phyloP scores from a whole-genome alignment of 2,797 vertebrate genomes.

The Melanotaenia nigrans region DNA sequence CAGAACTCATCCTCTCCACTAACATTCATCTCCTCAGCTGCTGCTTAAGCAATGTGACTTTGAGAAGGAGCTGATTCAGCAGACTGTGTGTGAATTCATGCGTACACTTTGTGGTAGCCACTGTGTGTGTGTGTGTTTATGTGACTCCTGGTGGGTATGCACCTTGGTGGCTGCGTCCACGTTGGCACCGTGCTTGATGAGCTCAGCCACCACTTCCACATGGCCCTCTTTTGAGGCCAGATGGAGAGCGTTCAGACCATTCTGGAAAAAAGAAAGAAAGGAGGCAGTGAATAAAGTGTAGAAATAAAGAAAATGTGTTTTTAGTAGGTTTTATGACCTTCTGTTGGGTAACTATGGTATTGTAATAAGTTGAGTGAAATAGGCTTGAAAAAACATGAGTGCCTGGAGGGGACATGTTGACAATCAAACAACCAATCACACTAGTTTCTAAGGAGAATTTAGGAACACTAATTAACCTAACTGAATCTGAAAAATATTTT shows the following conservation, averaged over 20 bases:
- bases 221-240: slow-evolving; percentile 99
- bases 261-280: slow-evolving; percentile 80
- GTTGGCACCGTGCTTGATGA: slow-evolving; percentile 94
- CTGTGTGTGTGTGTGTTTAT: slow-evolving; percentile 6
- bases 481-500: no score
- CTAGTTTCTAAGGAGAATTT: no score
- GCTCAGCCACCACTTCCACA: slow-evolving; percentile 94
- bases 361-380: no score
- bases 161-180: slow-evolving; percentile 99
- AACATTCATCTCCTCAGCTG: slow-evolving; percentile 46
- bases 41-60: slow-evolving; percentile 58
- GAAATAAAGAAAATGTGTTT: not conserved
- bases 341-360: not conserved
- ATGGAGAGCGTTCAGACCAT: slow-evolving; percentile 97
- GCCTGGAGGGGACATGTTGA: no score
- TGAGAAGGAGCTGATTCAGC: slow-evolving; percentile 60
- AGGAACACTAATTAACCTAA: no score
- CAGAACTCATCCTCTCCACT: slow-evolving; percentile 2
- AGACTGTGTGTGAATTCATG: slow-evolving; percentile 25
- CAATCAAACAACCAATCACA: no score
- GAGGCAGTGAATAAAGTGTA: not conserved
- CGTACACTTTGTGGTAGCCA: not conserved
- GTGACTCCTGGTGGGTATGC: slow-evolving; percentile 48
- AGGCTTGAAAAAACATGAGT: no score
- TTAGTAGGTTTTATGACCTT: rapidly evolving